Conservation (phyloP, 1,140 invertebrate species). For the Caerostris extrusa region DNA sequence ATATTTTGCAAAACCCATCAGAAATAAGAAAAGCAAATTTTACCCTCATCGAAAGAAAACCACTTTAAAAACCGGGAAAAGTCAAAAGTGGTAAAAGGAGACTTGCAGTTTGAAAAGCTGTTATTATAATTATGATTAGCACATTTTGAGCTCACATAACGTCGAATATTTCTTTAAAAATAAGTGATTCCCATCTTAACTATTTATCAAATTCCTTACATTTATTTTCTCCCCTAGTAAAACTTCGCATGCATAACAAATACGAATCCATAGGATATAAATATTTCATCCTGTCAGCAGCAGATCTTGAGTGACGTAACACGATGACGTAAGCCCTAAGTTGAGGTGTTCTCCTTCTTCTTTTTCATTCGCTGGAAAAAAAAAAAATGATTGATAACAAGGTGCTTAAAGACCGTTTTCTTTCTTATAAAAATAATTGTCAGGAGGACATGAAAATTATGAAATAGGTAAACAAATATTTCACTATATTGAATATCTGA, state of each 20-base stretch:
- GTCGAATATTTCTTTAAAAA: too few relatives aligned
- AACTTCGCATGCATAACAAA: background rate
- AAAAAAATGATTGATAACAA: background rate
- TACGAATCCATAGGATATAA: background rate
- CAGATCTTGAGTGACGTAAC: background rate
- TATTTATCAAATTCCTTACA: too few relatives aligned
- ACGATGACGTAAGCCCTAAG: background rate
- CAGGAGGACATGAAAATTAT: background rate
- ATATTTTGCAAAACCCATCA: too few relatives aligned
- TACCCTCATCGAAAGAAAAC: too few relatives aligned
- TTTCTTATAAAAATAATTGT: background rate
- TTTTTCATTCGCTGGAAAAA: background rate
- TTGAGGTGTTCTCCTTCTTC: background rate
- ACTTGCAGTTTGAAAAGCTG: too few relatives aligned
- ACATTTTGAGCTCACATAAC: too few relatives aligned
- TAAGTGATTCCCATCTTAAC: too few relatives aligned
- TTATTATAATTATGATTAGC: too few relatives aligned
- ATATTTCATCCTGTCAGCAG: constrained; percentile 15
- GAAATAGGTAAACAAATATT: background rate
- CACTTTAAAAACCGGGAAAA: too few relatives aligned
- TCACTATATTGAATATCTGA: background rate
- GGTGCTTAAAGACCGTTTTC: background rate
- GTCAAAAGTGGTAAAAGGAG: too few relatives aligned
- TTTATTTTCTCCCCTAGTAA: too few relatives aligned
- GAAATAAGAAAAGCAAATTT: too few relatives aligned